Evolutionary conservation across 2,113 vertebrate genomes (phyloP).

Genomic region (Chlorocebus sabaeus): DNA sequence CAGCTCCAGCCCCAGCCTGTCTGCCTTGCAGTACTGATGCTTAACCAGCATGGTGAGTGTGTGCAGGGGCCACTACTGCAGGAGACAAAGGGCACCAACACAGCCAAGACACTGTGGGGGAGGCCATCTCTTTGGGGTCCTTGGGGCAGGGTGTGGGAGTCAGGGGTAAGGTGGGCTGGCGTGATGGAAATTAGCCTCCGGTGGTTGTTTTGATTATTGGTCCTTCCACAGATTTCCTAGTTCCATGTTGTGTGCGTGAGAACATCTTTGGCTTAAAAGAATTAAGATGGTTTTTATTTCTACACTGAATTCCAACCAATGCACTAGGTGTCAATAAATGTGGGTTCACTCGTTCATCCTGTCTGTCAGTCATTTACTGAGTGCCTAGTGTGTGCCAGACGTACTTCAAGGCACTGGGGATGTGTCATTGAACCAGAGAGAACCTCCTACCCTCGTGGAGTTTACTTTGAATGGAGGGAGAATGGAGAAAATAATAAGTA

Average conservation of each 20-base stretch:
- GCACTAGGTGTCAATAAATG: not conserved
- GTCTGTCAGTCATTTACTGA: not conserved
- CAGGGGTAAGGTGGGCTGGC: not conserved
- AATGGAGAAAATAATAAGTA: too few species aligned
- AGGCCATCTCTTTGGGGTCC: not conserved
- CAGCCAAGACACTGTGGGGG: fast-evolving
- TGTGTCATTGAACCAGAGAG: not conserved
- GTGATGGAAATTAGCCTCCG: not conserved
- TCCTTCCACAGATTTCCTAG: not conserved
- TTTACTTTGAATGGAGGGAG: not conserved
- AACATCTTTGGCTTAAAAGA: not conserved
- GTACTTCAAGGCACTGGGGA: too few species aligned
- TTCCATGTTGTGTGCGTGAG: not conserved
- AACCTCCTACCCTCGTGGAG: not conserved
- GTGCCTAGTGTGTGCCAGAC: not conserved
- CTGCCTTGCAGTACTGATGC: fast-evolving
- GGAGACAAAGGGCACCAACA: fast-evolving
- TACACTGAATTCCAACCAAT: not conserved
- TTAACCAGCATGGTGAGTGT: fast-evolving
- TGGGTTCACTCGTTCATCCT: not conserved
- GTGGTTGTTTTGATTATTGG: too few species aligned
- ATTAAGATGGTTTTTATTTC: not conserved
- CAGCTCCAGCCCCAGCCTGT: fast-evolving
- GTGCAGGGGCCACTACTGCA: fast-evolving
- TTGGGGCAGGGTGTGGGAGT: fast-evolving